Evolutionary conservation across 2,797 vertebrate species (phyloP), one percentile per base, ranked within the genome.

Genomic region (Aselliscus stoliczkanus): DNA sequence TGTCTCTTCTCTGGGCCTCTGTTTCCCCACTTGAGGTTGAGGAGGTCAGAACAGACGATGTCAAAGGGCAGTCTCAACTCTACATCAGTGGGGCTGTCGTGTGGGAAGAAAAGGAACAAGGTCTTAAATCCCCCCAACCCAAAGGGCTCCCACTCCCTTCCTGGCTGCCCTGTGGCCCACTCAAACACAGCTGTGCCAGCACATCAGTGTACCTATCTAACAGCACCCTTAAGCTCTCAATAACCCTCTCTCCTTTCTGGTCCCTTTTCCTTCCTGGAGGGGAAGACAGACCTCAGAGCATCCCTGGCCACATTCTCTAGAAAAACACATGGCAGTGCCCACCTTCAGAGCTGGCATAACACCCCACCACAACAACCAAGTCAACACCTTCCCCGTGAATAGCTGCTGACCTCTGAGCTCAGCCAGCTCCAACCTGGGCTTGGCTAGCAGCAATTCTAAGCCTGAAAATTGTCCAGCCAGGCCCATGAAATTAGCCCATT

Each of bases 101-200:
- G 0, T 15, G 5, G 3, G 20, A 8, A 12, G 15, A 4, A 62
- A 25, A 17, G 20, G 12, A 81, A 13, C 56, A n/a, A 42, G 47
- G 20, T 39, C 15, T 37, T 4, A 18, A 44, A 5, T 4, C 10
- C 5, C n/a, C 13, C 15, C 8, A 67, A 9, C 50, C 44, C 27
- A 4, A 1, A 1, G 5, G 47, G 29, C 50, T 20, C 14, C 18
- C 4, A 11, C 6, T 7, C 39, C 21, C 31, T 47, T 31, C 31
- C 79, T 42, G 81, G 64, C 62, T 56, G 65, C 27, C 8, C 29
- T 1, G 1, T 1, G 17, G 69, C 4, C 47, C 29, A 0, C n/a
- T 2, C 44, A 37, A 31, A 42, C 29, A 8, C 34, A 12, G 44
- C 44, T 2, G 0, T 0, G 1, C 64, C 12, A 2, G 31, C 58